Conservation (phyloP, 1,140 invertebrate genomes). For the Steinernema khuongi region DNA sequence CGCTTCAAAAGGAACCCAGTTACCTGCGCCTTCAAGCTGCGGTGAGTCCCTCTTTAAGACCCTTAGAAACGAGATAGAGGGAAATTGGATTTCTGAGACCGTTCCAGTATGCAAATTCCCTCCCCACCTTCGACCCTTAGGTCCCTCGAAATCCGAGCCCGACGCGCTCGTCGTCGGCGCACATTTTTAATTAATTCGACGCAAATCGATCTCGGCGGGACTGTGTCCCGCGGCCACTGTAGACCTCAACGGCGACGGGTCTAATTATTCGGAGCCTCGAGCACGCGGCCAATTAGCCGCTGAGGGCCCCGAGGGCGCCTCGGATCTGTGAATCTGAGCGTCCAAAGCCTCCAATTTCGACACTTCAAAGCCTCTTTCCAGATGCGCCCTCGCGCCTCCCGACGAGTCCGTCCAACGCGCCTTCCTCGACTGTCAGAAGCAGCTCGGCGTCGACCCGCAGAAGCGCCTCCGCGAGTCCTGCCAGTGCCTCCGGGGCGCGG, state of each 20-base stretch:
- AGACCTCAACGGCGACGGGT: neutral
- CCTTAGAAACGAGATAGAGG: no score
- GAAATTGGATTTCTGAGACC: no score
- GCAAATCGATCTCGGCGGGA: conserved; percentile 9
- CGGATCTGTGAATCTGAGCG: no score
- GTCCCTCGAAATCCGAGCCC: conserved; percentile 2
- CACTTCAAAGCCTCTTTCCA: no score
- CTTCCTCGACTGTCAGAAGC: conserved; percentile 52
- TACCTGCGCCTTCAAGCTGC: conserved; percentile 55
- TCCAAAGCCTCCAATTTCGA: no score
- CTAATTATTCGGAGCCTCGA: neutral
- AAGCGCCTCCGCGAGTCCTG: conserved; percentile 50
- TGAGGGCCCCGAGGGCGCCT: no score
- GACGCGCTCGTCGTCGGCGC: neutral
- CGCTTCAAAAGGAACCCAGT: conserved; percentile 39
- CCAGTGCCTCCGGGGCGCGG: conserved; percentile 53
- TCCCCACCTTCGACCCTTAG: neutral
- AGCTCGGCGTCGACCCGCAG: conserved; percentile 42
- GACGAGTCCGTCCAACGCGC: conserved; percentile 46
- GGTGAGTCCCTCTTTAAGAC: conserved; percentile 31
- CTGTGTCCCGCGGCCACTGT: neutral
- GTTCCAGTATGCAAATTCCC: no score
- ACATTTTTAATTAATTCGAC: conserved; percentile 15
- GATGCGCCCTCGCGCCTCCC: conserved; percentile 55
- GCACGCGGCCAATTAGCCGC: neutral